Evolutionary conservation across 2,888 invertebrate species (phyloP).

Genomic region (Sialis lutaria): DNA sequence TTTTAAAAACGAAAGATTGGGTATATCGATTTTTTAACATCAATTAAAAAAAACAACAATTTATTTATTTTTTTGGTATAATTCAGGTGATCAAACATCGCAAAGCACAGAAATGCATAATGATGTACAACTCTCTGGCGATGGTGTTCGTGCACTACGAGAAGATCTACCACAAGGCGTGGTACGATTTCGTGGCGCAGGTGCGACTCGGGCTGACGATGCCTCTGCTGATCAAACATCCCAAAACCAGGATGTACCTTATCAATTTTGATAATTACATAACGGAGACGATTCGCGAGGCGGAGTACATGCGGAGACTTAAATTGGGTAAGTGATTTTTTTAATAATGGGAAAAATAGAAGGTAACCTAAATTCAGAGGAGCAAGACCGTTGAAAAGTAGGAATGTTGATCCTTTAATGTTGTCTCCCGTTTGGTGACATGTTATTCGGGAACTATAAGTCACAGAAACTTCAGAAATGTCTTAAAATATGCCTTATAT

Average conservation of each 20-base stretch:
- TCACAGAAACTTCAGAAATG: too few species aligned
- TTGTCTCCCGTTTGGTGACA: too few species aligned
- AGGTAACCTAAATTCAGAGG: too few species aligned
- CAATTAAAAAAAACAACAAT: neutral
- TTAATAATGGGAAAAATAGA: neutral
- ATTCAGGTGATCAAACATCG: slow-evolving; percentile 35
- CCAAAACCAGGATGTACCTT: slow-evolving; percentile 41
- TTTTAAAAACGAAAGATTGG: slow-evolving; percentile 25
- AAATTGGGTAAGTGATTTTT: slow-evolving; percentile 34
- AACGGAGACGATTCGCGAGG: slow-evolving; percentile 55
- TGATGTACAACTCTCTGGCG: slow-evolving; percentile 60
- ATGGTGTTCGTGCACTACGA: slow-evolving; percentile 71
- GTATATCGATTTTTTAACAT: slow-evolving; percentile 12
- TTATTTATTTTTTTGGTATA: neutral
- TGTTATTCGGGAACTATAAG: too few species aligned
- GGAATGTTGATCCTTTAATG: too few species aligned
- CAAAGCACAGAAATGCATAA: slow-evolving; percentile 54
- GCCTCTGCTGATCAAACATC: slow-evolving; percentile 51
- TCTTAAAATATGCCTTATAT: too few species aligned
- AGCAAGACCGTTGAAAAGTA: too few species aligned
- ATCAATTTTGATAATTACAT: slow-evolving; percentile 61
- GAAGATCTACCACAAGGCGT: slow-evolving; percentile 63
- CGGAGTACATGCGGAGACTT: slow-evolving; percentile 66
- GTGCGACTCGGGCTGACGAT: slow-evolving; percentile 47
- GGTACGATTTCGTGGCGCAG: slow-evolving; percentile 59